Conservation (phyloP, 2,113 vertebrate species). For the Eurypyga helias region DNA sequence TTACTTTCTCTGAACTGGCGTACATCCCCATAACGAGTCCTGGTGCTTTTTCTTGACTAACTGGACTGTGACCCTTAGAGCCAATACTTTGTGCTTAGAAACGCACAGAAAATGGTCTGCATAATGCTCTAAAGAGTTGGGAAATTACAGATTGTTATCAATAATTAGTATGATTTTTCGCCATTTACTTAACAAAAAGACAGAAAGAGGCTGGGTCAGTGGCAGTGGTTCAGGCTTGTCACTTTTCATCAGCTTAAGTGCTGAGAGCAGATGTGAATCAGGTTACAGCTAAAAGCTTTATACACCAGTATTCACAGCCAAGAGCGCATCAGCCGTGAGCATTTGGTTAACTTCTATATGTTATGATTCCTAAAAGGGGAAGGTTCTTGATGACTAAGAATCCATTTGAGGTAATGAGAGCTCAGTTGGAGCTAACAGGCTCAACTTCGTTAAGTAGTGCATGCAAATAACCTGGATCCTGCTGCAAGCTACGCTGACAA, state of each 20-base stretch:
- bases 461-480: slow-evolving; percentile 11
- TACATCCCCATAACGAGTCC: neutral
- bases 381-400: slow-evolving; percentile 44
- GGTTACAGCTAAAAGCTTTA: slow-evolving; percentile 73
- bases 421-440: slow-evolving; percentile 11
- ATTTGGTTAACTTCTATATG: slow-evolving; percentile 59
- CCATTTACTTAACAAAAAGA: slow-evolving; percentile 54
- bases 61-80: neutral
- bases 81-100: neutral
- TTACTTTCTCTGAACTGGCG: neutral
- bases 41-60: neutral
- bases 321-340: slow-evolving; percentile 30
- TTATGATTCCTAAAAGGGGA: slow-evolving; percentile 45
- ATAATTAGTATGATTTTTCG: slow-evolving; percentile 57
- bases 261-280: slow-evolving; percentile 68
- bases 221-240: slow-evolving; percentile 61
- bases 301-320: slow-evolving; percentile 56
- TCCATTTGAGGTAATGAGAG: slow-evolving; percentile 56
- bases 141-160: slow-evolving; percentile 62
- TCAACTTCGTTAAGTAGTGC: neutral
- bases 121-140: neutral
- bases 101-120: neutral
- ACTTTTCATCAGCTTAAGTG: slow-evolving; percentile 67
- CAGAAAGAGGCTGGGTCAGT: slow-evolving; percentile 31
- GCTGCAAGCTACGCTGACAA: neutral